A percentile compares a stretch with the other conserved stretches of the same genome.
Conservation (phyloP, 2,797 vertebrate species). For the Spinibarbus caldwelli region DNA sequence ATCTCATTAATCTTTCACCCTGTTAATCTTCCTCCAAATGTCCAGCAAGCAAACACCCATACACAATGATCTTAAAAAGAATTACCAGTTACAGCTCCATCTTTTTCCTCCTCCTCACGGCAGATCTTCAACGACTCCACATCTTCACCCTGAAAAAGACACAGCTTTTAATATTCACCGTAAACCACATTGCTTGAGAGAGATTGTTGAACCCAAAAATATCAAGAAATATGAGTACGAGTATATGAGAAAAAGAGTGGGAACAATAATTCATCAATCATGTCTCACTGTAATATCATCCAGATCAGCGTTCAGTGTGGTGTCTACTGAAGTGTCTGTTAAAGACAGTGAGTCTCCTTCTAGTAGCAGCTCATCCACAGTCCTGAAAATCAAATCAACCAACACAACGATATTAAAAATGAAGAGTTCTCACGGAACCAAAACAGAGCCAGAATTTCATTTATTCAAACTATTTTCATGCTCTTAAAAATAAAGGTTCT, state of each 20-base stretch:
- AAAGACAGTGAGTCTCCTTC: conserved; percentile 68
- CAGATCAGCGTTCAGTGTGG: conserved; percentile 60
- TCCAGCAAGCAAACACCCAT: conserved; percentile 16
- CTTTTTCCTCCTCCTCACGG: conserved; percentile 66
- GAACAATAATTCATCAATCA: neutral
- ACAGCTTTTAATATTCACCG: conserved; percentile 11
- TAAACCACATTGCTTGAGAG: neutral
- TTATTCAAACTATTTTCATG: neutral
- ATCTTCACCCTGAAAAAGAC: conserved; percentile 66
- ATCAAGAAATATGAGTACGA: neutral
- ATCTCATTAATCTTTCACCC: neutral
- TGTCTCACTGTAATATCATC: conserved; percentile 71
- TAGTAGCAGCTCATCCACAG: conserved; percentile 71
- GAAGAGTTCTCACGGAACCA: conserved; percentile 15
- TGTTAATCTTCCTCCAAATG: neutral
- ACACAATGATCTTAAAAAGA: neutral
- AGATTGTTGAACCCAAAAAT: conserved; percentile 9
- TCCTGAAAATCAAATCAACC: conserved; percentile 63
- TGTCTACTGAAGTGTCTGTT: conserved; percentile 59
- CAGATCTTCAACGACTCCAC: conserved; percentile 50
- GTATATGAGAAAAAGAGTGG: neutral
- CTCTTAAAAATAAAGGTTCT: conserved; percentile 7
- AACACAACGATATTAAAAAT: conserved; percentile 28
- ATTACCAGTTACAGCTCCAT: conserved; percentile 72
- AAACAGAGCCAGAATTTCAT: neutral